These are phyloP conservation scores for Pristionchus arcanus DNA, from an alignment of 2,888 invertebrate genomes.

Conservation along the genomic window DNA sequence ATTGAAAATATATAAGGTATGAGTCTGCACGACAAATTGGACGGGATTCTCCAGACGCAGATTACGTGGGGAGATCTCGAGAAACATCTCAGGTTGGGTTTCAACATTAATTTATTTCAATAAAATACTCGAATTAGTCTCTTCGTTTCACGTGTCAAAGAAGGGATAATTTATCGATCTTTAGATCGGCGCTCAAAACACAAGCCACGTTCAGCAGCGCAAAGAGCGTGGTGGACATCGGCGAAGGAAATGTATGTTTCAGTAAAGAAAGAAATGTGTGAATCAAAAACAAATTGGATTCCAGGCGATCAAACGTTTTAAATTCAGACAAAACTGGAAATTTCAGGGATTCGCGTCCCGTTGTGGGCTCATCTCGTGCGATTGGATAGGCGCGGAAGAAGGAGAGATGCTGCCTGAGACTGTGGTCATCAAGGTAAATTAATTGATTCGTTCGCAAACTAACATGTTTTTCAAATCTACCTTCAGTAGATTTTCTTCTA, in stretches of 20 bases:
- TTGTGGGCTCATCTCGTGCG: neutral
- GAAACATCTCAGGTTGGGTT: conserved; percentile 2
- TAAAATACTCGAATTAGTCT: neutral
- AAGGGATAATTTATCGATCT: neutral
- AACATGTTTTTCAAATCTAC: no score
- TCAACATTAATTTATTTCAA: neutral
- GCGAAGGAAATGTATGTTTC: neutral
- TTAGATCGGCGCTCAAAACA: neutral
- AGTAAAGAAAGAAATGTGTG: no score
- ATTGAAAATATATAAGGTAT: neutral
- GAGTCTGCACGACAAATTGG: conserved; percentile 27
- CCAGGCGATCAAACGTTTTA: neutral
- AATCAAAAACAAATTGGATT: neutral
- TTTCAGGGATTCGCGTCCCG: conserved; percentile 17
- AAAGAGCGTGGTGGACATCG: conserved; percentile 9
- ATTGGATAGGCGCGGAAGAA: neutral
- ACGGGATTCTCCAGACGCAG: conserved; percentile 12
- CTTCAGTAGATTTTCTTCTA: no score
- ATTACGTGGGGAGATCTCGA: conserved; percentile 4
- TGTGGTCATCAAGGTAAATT: conserved; percentile 13
- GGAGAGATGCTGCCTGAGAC: neutral
- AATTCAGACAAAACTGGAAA: neutral
- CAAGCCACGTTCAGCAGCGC: neutral
- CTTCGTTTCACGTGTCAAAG: neutral
- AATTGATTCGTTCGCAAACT: neutral